phyloP scores from a whole-genome alignment of 2,888 invertebrate species.

The Prosapia bicincta region DNA sequence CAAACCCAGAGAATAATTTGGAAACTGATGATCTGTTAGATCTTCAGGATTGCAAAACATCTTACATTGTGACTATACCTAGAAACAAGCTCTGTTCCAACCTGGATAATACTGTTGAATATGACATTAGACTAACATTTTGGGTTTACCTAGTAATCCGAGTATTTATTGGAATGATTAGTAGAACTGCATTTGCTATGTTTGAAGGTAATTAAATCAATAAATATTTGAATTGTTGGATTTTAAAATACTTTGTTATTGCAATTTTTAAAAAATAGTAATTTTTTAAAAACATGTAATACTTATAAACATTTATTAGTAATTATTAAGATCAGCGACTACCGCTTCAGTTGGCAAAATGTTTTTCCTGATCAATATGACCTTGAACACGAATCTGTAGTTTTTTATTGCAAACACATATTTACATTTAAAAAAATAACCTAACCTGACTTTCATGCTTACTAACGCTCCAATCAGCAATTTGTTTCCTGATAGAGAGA shows the following conservation, averaged over 20 bases:
- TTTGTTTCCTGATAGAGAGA: too few species aligned
- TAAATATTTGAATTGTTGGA: too few species aligned
- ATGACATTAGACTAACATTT: slow-evolving; percentile 64
- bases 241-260: background rate
- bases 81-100: slow-evolving; percentile 59
- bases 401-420: too few species aligned
- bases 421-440: too few species aligned
- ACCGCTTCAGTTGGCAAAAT: too few species aligned
- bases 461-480: too few species aligned
- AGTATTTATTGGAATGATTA: slow-evolving; percentile 58
- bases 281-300: too few species aligned
- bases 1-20: slow-evolving; percentile 36
- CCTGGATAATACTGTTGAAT: slow-evolving; percentile 54
- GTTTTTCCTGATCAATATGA: too few species aligned
- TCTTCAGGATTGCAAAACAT: slow-evolving; percentile 54
- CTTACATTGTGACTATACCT: slow-evolving; percentile 57
- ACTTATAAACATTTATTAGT: too few species aligned
- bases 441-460: too few species aligned
- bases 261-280: background rate
- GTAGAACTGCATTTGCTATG: slow-evolving; percentile 74
- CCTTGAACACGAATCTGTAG: too few species aligned
- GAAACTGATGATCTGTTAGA: slow-evolving; percentile 33
- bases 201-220: slow-evolving; percentile 59
- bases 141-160: slow-evolving; percentile 67
- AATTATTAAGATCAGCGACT: too few species aligned